A percentile compares a stretch with the other conserved stretches of the same genome.
These are phyloP conservation scores for Rousettus madagascariensis DNA, from an alignment of 2,797 vertebrate species.

Conservation along the genomic window DNA sequence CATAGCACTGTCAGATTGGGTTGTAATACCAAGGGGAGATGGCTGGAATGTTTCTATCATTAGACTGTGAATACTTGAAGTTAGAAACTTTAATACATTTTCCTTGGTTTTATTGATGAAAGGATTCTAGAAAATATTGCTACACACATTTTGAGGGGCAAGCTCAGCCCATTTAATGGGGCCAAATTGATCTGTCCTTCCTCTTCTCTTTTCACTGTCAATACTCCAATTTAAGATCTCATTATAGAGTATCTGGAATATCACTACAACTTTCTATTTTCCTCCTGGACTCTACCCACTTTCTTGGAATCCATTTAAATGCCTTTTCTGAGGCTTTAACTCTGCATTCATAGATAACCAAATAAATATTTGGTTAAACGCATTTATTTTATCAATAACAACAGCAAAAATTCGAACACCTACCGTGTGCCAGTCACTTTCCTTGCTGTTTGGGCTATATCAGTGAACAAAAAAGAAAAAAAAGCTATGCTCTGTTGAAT, in stretches of 20 bases:
- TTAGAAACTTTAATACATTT: constrained; percentile 3
- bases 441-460: not conserved
- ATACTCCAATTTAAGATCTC: not conserved
- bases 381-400: not conserved
- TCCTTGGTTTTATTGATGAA: constrained; percentile 15
- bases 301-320: not conserved
- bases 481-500: not conserved
- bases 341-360: not conserved
- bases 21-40: not conserved
- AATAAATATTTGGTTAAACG: not conserved
- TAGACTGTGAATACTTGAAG: not conserved
- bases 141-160: not conserved
- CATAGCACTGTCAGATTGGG: not conserved
- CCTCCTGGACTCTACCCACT: not conserved
- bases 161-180: not conserved
- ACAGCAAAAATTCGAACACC: not conserved
- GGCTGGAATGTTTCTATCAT: not conserved
- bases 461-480: not conserved
- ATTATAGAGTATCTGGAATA: not conserved
- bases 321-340: not conserved
- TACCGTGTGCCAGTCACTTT: not conserved
- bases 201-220: not conserved
- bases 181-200: not conserved
- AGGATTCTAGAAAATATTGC: not conserved
- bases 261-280: not conserved